phyloP scores from a whole-genome alignment of 64 coral and sea anemone species.

The Porites australiensis region DNA sequence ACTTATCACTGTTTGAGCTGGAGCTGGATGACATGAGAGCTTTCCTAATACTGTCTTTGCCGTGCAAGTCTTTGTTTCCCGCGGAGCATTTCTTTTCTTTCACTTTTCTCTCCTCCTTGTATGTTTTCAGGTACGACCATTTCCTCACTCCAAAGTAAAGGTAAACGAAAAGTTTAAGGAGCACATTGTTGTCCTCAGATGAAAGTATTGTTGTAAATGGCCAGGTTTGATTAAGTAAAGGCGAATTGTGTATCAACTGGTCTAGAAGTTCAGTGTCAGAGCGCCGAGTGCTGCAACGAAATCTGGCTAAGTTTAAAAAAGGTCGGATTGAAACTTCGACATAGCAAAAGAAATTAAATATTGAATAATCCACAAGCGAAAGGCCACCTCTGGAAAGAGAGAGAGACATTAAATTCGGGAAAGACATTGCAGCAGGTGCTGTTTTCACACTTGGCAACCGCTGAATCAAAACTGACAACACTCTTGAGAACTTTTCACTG shows the following conservation, averaged over 20 bases:
- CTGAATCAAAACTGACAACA: neutral
- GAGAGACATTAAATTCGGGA: neutral
- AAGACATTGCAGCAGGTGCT: too few relatives aligned
- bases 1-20: too few relatives aligned
- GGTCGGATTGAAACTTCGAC: neutral
- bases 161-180: neutral
- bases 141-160: neutral
- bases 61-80: too few relatives aligned
- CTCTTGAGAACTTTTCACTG: too few relatives aligned
- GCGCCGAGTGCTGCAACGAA: neutral
- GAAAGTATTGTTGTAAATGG: neutral
- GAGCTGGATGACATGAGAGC: too few relatives aligned
- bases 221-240: neutral
- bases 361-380: neutral
- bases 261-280: neutral
- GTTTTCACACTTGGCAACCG: too few relatives aligned
- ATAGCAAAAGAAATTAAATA: neutral
- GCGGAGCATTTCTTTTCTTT: neutral
- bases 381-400: neutral
- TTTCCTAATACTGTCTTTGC: too few relatives aligned
- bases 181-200: too few relatives aligned
- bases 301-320: neutral
- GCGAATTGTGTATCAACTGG: neutral
- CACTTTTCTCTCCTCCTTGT: neutral
- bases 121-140: neutral